phyloP scores from a whole-genome alignment of 2,797 vertebrate species.

The Morus bassanus region DNA sequence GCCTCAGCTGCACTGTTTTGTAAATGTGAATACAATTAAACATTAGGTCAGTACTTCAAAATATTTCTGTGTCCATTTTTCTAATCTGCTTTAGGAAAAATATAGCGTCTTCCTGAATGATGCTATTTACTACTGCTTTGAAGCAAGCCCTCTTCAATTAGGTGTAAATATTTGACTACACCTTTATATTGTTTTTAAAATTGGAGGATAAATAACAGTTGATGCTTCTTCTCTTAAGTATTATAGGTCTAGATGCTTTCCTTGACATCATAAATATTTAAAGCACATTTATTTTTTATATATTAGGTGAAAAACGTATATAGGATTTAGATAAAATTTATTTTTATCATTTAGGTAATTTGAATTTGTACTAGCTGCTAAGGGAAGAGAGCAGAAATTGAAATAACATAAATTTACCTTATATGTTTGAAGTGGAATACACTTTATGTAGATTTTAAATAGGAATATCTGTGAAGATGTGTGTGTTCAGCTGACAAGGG shows the following conservation, averaged over 20 bases:
- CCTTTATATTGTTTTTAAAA: background rate
- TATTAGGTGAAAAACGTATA: background rate
- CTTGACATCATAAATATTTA: background rate
- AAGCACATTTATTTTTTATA: background rate
- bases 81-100: background rate
- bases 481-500: background rate
- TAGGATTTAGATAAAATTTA: background rate
- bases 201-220: background rate
- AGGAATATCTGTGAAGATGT: background rate
- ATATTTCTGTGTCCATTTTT: background rate
- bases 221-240: background rate
- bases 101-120: background rate
- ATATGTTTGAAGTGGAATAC: background rate
- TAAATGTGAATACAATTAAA: background rate
- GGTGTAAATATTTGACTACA: background rate
- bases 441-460: background rate
- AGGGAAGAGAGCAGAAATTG: background rate
- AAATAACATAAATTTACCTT: background rate
- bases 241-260: background rate
- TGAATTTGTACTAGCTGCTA: background rate
- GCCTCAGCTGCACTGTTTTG: background rate
- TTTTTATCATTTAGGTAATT: background rate
- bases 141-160: background rate
- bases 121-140: background rate
- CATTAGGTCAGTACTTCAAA: background rate